Conservation (phyloP, 2,113 vertebrate species). For the Vireo altiloquus region DNA sequence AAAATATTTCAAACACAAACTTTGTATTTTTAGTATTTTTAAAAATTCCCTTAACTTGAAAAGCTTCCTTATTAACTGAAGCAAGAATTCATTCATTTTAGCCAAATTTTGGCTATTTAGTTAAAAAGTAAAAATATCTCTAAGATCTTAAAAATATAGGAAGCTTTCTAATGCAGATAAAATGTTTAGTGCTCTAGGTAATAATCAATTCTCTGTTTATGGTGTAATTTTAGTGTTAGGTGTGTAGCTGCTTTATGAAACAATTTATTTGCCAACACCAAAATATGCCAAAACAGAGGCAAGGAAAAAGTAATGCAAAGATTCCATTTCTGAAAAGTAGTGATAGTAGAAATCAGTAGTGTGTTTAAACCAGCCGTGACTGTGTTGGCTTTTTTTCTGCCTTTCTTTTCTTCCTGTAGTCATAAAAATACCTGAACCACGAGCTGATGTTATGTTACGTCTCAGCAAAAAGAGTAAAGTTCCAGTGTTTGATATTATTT, state of each 20-base stretch:
- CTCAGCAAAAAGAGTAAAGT: not conserved
- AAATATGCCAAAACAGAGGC: not conserved
- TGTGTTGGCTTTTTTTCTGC: not conserved
- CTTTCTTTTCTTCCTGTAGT: not conserved
- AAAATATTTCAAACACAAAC: not conserved
- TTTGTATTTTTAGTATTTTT: not conserved
- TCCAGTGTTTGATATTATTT: not conserved
- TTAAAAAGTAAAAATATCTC: not conserved
- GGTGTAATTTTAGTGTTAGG: not conserved
- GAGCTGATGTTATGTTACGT: not conserved
- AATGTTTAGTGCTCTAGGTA: not conserved
- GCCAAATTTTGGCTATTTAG: not conserved
- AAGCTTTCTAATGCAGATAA: not conserved
- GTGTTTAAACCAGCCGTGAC: not conserved
- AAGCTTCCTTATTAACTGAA: not conserved
- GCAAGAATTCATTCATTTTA: not conserved
- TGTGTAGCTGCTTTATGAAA: not conserved
- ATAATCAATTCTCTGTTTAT: not conserved
- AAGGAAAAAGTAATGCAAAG: not conserved
- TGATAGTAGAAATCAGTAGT: not conserved
- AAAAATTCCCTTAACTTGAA: not conserved
- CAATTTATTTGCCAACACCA: not conserved
- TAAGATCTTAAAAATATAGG: not conserved
- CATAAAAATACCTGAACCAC: accelerated
- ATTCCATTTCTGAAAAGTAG: not conserved